Evolutionary conservation across 2,888 invertebrate genomes (phyloP).

Genomic region (Petrophora chlorosata): DNA sequence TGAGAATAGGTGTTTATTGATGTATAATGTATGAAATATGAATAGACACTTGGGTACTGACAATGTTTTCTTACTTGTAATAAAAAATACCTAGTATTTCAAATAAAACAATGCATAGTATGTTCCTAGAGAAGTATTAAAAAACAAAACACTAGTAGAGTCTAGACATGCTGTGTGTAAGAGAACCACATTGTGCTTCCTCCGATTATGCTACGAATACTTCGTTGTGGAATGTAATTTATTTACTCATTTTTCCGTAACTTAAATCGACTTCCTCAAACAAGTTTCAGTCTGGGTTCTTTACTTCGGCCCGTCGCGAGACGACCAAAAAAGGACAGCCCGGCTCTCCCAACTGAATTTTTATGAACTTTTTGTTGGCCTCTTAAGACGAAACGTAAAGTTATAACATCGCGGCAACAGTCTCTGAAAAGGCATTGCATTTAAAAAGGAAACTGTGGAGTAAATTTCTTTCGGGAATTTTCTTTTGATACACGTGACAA

Average conservation of each 20-base stretch:
- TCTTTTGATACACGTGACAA: constrained; percentile 39
- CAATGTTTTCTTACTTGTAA: too few species aligned
- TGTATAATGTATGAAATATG: too few species aligned
- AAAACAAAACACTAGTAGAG: too few species aligned
- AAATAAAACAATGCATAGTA: too few species aligned
- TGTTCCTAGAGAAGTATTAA: too few species aligned
- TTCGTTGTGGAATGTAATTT: constrained; percentile 37
- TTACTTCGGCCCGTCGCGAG: constrained; percentile 51
- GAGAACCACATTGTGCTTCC: neutral
- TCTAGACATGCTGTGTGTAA: neutral
- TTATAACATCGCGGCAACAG: constrained; percentile 53
- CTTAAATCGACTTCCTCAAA: constrained; percentile 77
- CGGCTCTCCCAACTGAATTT: constrained; percentile 64
- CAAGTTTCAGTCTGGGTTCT: constrained; percentile 64
- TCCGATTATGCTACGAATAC: constrained; percentile 6
- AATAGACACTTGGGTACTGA: too few species aligned
- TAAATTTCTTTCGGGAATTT: constrained; percentile 47
- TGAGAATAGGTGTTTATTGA: too few species aligned
- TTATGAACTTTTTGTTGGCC: constrained; percentile 72
- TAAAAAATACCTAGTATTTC: too few species aligned
- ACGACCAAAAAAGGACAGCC: constrained; percentile 70
- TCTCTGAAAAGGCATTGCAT: constrained; percentile 57
- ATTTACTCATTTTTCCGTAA: constrained; percentile 59
- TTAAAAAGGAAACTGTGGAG: constrained; percentile 57
- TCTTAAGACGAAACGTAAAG: constrained; percentile 64